Evolutionary conservation across 1,140 invertebrate species (phyloP), one percentile per base, ranked within the genome.

Genomic region (Epicauta chinensis): DNA sequence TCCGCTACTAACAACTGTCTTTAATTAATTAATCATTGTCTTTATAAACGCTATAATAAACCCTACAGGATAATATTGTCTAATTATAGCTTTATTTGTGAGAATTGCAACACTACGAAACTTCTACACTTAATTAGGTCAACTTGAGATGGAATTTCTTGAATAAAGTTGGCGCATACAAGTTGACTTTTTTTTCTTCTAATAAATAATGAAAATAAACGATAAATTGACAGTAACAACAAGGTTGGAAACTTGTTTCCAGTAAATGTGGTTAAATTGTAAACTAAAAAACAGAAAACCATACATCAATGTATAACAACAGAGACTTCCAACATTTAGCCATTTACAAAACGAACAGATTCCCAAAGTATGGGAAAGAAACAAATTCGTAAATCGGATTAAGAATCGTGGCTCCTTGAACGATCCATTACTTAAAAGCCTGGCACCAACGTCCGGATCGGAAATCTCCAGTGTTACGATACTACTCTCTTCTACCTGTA

Each of bases 371-470:
- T 7, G 7, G 23, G 7, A 5, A 7, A 23, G 7, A 23, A 23
- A 23, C 23, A 60, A 59, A 59, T 59, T 59, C 54, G 56, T 47
- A 60, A 61, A 61, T 63, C 61, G 56, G 59, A 63, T 63, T 63
- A 62, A 51, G 51, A 60, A 52, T 51, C 38, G 52, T 59, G 59
- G 51, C 56, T 54, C 53, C 53, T 23, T 23, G 56, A 52, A 50
- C 61, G 59, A 63, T 63, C 59, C 62, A 63, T 63, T 63, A 63
- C 62, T 44, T 43, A 49, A 48, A 41, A 36, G 23, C 23, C 55
- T 61, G 61, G 61, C 61, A 59, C 61, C 61, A 57, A 55, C 52
- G 59, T 63, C 61, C 61, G 56, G 57, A 50, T 56, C 61, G 61
- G 59, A 63, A 63, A 61, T 63, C 59, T 61, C 59, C 48, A 50